A percentile compares a stretch with the other conserved stretches of the same genome.
These are phyloP conservation scores for Pachypeltis micranthus DNA, from an alignment of 1,140 invertebrate species.

Conservation along the genomic window DNA sequence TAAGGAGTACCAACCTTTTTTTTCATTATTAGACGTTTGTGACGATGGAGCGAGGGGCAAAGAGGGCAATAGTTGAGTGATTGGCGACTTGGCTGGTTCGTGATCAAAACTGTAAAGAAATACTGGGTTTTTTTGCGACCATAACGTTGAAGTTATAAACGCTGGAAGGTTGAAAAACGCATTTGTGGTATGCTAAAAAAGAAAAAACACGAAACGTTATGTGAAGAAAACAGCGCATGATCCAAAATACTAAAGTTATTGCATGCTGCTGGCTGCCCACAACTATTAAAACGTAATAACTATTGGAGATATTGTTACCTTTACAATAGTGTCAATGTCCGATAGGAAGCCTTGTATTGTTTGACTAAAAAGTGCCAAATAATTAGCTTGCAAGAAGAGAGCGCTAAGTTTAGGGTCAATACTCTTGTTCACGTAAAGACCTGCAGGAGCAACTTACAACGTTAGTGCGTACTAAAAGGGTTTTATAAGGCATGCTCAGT, in stretches of 20 bases:
- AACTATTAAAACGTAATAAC: too few species aligned
- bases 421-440: conserved; percentile 25
- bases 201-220: too few species aligned
- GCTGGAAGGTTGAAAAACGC: conserved; percentile 60
- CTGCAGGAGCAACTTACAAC: too few species aligned
- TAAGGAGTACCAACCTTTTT: not conserved
- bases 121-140: conserved; percentile 44
- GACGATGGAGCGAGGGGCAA: conserved; percentile 41
- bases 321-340: conserved; percentile 26
- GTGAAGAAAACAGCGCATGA: too few species aligned
- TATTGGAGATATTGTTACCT: conserved; percentile 17
- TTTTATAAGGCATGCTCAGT: not conserved
- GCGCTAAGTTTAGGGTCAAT: conserved; percentile 22
- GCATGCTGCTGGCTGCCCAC: too few species aligned
- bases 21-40: not conserved
- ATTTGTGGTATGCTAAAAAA: conserved; percentile 40
- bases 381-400: conserved; percentile 26
- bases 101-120: conserved; percentile 65
- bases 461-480: too few species aligned
- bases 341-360: conserved; percentile 9
- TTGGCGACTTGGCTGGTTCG: conserved; percentile 41
- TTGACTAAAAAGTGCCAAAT: conserved; percentile 24
- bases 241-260: too few species aligned
- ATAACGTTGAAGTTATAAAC: conserved; percentile 50
- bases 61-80: conserved; percentile 46